Evolutionary conservation across 2,888 invertebrate genomes (phyloP).

Genomic region (Drosophila tanythrix): DNA sequence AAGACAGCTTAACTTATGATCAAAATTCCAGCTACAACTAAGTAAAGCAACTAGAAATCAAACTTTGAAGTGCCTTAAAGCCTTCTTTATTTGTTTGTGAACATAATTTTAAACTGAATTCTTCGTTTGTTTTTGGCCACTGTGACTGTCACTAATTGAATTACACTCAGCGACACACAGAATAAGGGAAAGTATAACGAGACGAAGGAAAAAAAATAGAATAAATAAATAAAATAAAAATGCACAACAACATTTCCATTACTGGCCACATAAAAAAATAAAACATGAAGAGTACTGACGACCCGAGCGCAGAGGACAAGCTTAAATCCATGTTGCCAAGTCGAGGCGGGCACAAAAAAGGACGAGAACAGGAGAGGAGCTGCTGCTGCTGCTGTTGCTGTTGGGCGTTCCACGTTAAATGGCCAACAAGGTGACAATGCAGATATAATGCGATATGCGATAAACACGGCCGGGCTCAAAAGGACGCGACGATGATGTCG

Average conservation of each 20-base stretch:
- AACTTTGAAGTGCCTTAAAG: background rate
- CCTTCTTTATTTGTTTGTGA: background rate
- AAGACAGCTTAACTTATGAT: background rate
- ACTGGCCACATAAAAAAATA: background rate
- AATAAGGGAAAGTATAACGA: conserved; percentile 13
- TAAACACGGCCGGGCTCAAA: conserved; percentile 52
- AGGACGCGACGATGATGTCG: conserved; percentile 1
- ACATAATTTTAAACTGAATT: background rate
- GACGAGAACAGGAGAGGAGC: background rate
- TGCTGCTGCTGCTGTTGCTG: background rate
- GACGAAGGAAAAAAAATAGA: conserved; percentile 18
- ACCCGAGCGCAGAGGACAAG: conserved; percentile 29
- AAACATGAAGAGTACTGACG: background rate
- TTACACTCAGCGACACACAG: conserved; percentile 15
- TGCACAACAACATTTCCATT: conserved; percentile 4
- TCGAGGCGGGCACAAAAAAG: conserved; percentile 28
- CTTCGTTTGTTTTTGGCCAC: conserved; percentile 17
- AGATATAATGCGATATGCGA: conserved; percentile 76
- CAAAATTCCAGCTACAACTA: background rate
- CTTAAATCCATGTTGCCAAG: conserved; percentile 47
- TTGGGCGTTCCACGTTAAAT: conserved; percentile 66
- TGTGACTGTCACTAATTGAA: conserved; percentile 45
- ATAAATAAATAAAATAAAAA: conserved; percentile 1
- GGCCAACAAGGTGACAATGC: conserved; percentile 81
- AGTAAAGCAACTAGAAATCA: background rate